Conservation (phyloP, 2,113 vertebrate genomes). For the Rattus rattus region DNA sequence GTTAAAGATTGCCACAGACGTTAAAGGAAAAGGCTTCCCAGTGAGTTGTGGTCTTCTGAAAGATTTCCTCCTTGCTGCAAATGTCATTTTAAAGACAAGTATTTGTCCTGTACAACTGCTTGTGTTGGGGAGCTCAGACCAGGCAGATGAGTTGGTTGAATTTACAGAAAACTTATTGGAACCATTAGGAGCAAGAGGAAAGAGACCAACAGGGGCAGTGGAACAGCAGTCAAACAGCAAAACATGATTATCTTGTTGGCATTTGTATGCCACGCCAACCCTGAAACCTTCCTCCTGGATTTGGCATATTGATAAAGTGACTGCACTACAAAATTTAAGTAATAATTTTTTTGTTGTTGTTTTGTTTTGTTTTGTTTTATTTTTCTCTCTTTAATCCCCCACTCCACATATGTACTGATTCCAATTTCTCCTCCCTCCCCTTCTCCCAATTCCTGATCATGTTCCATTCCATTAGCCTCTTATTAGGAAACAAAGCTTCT, state of each 20-base stretch:
- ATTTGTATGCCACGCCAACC: not conserved
- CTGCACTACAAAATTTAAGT: not conserved
- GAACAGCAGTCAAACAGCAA: not conserved
- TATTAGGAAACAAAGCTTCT: not conserved
- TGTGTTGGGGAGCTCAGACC: not conserved
- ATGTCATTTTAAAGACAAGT: not conserved
- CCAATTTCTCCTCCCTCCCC: not conserved
- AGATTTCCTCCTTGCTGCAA: not conserved
- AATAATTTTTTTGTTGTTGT: not conserved
- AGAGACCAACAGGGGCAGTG: not conserved
- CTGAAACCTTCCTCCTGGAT: not conserved
- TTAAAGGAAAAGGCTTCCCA: not conserved
- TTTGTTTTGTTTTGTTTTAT: not conserved
- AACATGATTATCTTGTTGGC: not conserved
- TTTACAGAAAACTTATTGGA: not conserved
- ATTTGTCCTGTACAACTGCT: not conserved
- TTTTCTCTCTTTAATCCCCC: not conserved
- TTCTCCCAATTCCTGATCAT: not conserved
- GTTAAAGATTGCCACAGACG: not conserved
- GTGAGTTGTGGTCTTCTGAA: not conserved
- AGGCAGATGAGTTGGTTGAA: not conserved
- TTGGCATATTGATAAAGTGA: not conserved
- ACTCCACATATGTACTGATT: not conserved
- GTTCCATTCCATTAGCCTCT: too few species aligned
- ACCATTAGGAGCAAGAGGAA: not conserved